These are phyloP conservation scores for Aphelenchoides besseyi DNA, from an alignment of 1,140 invertebrate species.

Conservation along the genomic window DNA sequence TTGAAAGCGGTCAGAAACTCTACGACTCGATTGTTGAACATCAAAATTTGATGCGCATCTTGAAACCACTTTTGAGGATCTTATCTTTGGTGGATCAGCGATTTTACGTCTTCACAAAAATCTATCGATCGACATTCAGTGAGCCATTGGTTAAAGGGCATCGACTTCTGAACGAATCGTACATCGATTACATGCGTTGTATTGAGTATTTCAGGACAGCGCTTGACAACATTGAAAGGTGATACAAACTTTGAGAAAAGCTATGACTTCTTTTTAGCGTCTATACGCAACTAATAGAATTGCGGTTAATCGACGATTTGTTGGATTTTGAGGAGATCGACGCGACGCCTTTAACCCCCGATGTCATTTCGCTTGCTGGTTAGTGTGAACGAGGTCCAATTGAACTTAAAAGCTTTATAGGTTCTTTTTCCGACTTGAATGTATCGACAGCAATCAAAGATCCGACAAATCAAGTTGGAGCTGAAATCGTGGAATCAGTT, in stretches of 20 bases:
- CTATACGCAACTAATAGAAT: constrained; percentile 1
- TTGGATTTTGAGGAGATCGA: not conserved
- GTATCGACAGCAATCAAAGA: not conserved
- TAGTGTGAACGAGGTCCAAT: too few relatives aligned
- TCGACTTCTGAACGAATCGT: not conserved
- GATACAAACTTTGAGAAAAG: not conserved
- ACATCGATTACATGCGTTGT: constrained; percentile 1
- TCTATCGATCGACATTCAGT: not conserved
- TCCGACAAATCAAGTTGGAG: not conserved
- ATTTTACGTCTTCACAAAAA: not conserved
- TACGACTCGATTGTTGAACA: not conserved
- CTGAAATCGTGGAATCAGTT: not conserved
- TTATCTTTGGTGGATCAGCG: not conserved
- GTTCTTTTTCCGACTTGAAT: not conserved
- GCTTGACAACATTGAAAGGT: not conserved
- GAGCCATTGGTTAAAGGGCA: constrained; percentile 1
- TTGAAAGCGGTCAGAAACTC: not conserved
- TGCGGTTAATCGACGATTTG: not conserved
- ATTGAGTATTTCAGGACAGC: not conserved
- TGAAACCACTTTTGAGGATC: not conserved
- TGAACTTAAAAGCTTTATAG: not conserved
- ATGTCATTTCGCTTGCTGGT: not conserved
- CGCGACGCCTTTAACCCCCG: not conserved
- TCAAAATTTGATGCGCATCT: not conserved
- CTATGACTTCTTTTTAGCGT: not conserved